phyloP scores from a whole-genome alignment of 2,888 invertebrate species.

The Automeris io region DNA sequence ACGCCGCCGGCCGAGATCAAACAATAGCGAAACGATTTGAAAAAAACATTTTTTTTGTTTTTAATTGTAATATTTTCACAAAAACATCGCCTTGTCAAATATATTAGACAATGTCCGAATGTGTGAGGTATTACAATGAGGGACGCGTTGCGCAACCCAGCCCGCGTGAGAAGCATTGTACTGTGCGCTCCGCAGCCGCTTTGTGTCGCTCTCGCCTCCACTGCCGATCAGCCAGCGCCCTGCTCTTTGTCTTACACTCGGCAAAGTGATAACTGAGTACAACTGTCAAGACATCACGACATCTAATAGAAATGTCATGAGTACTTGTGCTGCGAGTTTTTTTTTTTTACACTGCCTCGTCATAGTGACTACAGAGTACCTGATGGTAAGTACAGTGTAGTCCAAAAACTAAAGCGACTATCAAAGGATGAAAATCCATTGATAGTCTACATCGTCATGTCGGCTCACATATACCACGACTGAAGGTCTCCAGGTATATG shows the following conservation, averaged over 20 bases:
- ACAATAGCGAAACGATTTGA: constrained; percentile 5
- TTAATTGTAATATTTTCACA: constrained; percentile 6
- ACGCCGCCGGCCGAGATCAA: constrained; percentile 2
- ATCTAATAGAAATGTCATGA: too few species aligned
- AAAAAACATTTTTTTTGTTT: not conserved
- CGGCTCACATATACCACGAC: too few species aligned
- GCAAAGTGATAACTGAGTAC: too few species aligned
- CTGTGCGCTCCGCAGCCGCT: constrained; percentile 1
- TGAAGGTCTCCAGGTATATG: too few species aligned
- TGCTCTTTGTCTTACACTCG: too few species aligned
- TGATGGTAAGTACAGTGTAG: too few species aligned
- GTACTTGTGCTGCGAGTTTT: too few species aligned
- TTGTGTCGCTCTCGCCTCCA: constrained; percentile 27
- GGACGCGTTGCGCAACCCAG: constrained; percentile 54
- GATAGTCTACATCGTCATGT: too few species aligned
- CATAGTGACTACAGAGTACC: too few species aligned
- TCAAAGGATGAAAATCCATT: too few species aligned
- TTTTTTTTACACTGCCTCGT: not conserved
- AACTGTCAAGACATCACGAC: too few species aligned
- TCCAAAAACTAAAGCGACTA: too few species aligned
- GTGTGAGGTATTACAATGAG: constrained; percentile 48
- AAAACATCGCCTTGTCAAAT: constrained; percentile 13
- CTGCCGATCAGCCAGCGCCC: not conserved
- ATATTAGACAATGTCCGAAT: constrained; percentile 41
- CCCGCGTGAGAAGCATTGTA: constrained; percentile 45